A percentile compares a stretch with the other conserved stretches of the same genome.
Evolutionary conservation across 2,797 vertebrate genomes (phyloP).

Genomic region (Lepilemur ruficaudatus): DNA sequence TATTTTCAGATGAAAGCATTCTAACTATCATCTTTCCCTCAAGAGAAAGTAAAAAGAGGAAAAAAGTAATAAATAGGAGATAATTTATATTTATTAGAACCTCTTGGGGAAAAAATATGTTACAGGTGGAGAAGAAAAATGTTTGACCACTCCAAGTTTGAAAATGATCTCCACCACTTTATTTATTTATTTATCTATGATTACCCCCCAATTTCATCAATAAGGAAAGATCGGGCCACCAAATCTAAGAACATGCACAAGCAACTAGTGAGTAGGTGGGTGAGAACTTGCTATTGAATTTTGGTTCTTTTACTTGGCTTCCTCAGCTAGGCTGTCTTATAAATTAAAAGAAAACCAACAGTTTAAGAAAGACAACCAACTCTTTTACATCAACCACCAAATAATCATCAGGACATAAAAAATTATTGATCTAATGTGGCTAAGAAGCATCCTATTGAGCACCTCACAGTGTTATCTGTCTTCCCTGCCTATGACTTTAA

Average conservation of each 20-base stretch:
- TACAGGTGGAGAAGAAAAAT: not conserved
- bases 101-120: not conserved
- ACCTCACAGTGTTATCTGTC: not conserved
- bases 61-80: not conserved
- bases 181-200: not conserved
- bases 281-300: conserved; percentile 26
- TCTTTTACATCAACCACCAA: not conserved
- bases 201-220: not conserved
- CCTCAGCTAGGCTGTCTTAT: not conserved
- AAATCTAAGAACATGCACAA: not conserved
- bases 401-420: not conserved
- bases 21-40: not conserved
- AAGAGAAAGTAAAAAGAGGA: not conserved
- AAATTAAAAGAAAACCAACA: not conserved
- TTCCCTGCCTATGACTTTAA: not conserved
- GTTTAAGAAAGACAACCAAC: not conserved
- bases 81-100: not conserved
- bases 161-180: not conserved
- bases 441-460: not conserved
- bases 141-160: not conserved
- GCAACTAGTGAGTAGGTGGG: not conserved
- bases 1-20: conserved; percentile 41
- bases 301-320: not conserved
- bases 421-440: not conserved
- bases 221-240: not conserved